phyloP scores from a whole-genome alignment of 2,113 vertebrate species.

The Sardina pilchardus region DNA sequence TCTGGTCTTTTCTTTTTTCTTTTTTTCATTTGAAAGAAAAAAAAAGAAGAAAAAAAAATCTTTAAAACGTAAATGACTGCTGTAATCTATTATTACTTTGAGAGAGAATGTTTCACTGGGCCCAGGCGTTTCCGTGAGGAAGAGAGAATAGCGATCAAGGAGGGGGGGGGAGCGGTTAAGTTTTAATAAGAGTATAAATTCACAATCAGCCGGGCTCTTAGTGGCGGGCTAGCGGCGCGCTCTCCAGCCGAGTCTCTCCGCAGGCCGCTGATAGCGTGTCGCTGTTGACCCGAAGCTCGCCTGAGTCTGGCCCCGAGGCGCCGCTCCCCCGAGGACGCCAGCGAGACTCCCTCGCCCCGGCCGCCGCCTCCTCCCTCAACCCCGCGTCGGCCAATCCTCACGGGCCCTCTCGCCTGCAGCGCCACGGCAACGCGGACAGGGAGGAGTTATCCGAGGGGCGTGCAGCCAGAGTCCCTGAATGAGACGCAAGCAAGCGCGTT shows the following conservation, averaged over 20 bases:
- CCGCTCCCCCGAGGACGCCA: conserved; percentile 31
- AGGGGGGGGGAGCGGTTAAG: conserved; percentile 28
- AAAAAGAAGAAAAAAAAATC: neutral
- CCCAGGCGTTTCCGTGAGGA: neutral
- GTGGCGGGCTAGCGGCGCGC: conserved; percentile 23
- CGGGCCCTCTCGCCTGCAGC: neutral
- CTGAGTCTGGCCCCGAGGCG: conserved; percentile 48
- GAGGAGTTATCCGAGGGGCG: no score
- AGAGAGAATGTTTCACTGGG: neutral
- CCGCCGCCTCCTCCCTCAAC: neutral
- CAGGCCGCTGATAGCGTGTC: conserved; percentile 36
- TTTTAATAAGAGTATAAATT: conserved; percentile 57
- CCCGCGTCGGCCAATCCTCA: conserved; percentile 27
- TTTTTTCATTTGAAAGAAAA: neutral
- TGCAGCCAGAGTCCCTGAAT: no score
- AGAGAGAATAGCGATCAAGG: neutral
- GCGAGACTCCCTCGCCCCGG: conserved; percentile 21
- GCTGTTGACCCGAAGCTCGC: conserved; percentile 49
- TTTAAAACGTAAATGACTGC: neutral
- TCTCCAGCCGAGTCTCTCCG: conserved; percentile 31
- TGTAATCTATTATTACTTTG: conserved; percentile 21
- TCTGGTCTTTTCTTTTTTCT: neutral
- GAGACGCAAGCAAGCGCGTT: no score
- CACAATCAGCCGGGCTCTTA: conserved; percentile 47
- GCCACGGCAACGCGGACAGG: neutral